phyloP scores from a whole-genome alignment of 2,797 vertebrate genomes.

The Etheostoma perlongum region DNA sequence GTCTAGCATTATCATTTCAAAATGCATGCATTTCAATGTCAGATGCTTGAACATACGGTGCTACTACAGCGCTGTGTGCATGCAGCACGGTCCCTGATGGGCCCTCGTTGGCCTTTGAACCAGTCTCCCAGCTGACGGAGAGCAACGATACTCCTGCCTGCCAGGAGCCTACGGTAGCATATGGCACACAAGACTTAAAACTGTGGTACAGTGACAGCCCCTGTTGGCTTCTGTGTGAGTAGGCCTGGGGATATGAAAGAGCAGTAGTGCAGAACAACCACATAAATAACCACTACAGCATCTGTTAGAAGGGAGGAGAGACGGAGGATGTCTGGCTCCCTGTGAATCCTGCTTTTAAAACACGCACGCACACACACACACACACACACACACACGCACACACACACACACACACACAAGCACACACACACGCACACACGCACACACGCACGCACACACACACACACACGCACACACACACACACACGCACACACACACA shows the following conservation, averaged over 20 bases:
- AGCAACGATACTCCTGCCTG: constrained; percentile 55
- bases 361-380: not conserved
- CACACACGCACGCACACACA: not conserved
- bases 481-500: not conserved
- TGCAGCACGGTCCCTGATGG: constrained; percentile 50
- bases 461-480: not conserved
- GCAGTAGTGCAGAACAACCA: constrained; percentile 70
- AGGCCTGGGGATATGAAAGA: constrained; percentile 64
- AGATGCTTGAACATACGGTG: constrained; percentile 23
- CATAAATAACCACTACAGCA: constrained; percentile 78
- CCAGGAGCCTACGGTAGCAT: constrained; percentile 68
- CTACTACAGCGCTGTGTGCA: constrained; percentile 15
- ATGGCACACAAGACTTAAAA: constrained; percentile 62
- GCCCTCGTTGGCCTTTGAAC: constrained; percentile 75
- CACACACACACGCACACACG: not conserved
- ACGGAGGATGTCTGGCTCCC: constrained; percentile 25
- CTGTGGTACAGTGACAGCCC: constrained; percentile 64
- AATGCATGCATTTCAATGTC: constrained; percentile 11
- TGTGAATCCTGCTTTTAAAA: constrained; percentile 40
- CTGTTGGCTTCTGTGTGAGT: constrained; percentile 51
- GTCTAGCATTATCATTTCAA: not conserved
- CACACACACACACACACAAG: not conserved
- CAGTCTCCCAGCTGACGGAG: constrained; percentile 52
- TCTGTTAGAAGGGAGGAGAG: constrained; percentile 62
- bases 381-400: not conserved